A percentile compares a stretch with the other conserved stretches of the same genome.
phyloP scores from a whole-genome alignment of 2,113 vertebrate species.

The Ivindomyrus marchei region DNA sequence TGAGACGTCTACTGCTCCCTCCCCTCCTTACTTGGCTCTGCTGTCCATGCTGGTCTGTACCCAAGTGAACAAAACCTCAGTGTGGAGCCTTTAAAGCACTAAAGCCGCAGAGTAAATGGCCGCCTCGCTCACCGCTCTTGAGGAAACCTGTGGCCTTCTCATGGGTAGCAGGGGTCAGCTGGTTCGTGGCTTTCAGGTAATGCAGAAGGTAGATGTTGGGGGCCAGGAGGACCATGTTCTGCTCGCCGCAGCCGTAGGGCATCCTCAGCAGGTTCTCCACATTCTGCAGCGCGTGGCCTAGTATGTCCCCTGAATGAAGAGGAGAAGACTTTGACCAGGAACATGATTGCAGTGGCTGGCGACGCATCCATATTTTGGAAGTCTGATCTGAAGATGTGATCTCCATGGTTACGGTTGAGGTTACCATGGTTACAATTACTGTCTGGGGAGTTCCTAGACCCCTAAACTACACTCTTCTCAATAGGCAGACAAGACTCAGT shows the following conservation, averaged over 20 bases:
- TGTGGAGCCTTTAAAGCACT: not conserved
- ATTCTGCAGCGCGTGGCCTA: slow-evolving; percentile 72
- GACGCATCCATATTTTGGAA: not conserved
- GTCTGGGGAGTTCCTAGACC: not conserved
- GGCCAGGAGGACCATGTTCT: slow-evolving; percentile 80
- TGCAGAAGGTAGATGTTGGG: slow-evolving; percentile 79
- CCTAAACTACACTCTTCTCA: not conserved
- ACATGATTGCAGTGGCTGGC: not conserved
- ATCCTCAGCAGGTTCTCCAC: slow-evolving; percentile 68
- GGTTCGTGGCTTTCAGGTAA: slow-evolving; percentile 70
- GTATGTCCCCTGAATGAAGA: slow-evolving; percentile 65
- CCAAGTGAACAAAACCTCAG: not conserved
- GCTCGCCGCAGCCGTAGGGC: slow-evolving; percentile 82
- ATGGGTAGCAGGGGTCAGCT: slow-evolving; percentile 65
- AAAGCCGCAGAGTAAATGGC: not conserved
- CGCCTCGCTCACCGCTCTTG: slow-evolving; percentile 58
- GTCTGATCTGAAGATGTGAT: not conserved
- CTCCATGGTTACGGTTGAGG: not conserved
- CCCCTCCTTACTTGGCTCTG: not conserved
- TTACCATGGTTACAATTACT: not conserved
- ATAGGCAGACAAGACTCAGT: not conserved
- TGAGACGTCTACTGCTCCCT: not conserved
- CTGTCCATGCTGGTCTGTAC: not conserved
- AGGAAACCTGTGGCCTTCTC: slow-evolving; percentile 65
- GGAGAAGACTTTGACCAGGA: not conserved